phyloP scores from a whole-genome alignment of 1,140 invertebrate genomes.

The Diuraphis noxia region DNA sequence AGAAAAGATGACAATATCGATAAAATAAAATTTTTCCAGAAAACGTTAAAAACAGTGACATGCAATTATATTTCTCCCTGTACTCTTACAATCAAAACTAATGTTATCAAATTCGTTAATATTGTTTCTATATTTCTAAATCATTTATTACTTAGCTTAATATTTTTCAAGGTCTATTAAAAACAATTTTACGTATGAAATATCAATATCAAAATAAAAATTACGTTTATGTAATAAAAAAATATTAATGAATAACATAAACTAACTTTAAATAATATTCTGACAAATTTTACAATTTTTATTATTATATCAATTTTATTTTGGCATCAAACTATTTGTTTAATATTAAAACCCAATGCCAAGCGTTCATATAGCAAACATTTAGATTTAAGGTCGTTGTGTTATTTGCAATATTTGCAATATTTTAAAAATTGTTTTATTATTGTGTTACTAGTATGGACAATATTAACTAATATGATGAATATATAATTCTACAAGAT shows the following conservation, averaged over 20 bases:
- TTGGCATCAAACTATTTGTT: neutral
- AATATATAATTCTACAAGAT: neutral
- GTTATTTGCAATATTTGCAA: too few relatives aligned
- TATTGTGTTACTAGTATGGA: neutral
- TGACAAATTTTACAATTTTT: neutral
- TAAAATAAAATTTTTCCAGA: neutral
- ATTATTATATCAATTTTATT: neutral
- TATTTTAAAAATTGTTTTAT: neutral
- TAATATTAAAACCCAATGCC: neutral
- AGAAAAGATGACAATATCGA: neutral
- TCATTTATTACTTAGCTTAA: too few relatives aligned
- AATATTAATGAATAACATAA: neutral
- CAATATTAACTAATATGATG: neutral
- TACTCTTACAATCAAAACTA: neutral
- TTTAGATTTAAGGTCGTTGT: neutral
- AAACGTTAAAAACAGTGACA: neutral
- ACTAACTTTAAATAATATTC: rapidly evolving
- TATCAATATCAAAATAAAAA: neutral
- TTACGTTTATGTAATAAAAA: neutral
- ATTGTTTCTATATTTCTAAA: too few relatives aligned
- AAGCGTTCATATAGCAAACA: neutral
- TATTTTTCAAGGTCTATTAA: neutral
- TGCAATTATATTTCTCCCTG: neutral
- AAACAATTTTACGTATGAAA: neutral
- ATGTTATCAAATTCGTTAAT: neutral